Evolutionary conservation across 2,797 vertebrate genomes (phyloP), one percentile per base, ranked within the genome.

Genomic region (Crocidura indochinensis): DNA sequence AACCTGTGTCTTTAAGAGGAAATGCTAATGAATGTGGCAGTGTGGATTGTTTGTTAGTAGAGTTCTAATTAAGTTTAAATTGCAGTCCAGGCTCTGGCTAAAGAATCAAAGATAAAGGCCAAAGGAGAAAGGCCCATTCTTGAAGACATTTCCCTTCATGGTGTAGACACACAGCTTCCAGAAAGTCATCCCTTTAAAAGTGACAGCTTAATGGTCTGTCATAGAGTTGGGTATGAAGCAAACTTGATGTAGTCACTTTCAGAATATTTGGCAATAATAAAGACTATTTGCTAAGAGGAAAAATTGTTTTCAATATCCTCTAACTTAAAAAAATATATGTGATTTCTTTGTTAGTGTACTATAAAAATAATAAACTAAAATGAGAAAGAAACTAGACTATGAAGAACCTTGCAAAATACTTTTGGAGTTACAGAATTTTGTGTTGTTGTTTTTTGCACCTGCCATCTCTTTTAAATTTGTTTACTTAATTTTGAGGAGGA

Each of bases 271-370:
- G 10, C 46, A 64, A 53, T 88, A 20, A 38, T 67, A 82, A 79
- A 85, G 64, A 85, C 49, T 69, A 0, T 77, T 92, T 93, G 75
- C 79, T 72, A 80, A 56, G 31, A 78, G 46, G 46, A 49, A 29
- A 47, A 88, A 76, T 47, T 44, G 71, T 2, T 10, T 93, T 83
- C 17, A 26, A 47, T 38, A n/a, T 0, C 8, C 1, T 80, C 56
- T 74, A 62, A 93, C 46, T 86, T 74, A 47, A 74, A 93, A 74
- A 77, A 29, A 15, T 65, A 78, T 71, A 31, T 78, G 44, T n/a
- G 0, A 24, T 47, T 44, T 31, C 29, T 38, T 87, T n/a, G 76
- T 60, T 85, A 49, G 72, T 72, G 65, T 76, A n/a, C 64, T 74
- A 5, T 56, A 82, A 88, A 75, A 76, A 73, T 0, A 4, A 51